phyloP scores from a whole-genome alignment of 2,888 invertebrate species.

The Papilio gigon region DNA sequence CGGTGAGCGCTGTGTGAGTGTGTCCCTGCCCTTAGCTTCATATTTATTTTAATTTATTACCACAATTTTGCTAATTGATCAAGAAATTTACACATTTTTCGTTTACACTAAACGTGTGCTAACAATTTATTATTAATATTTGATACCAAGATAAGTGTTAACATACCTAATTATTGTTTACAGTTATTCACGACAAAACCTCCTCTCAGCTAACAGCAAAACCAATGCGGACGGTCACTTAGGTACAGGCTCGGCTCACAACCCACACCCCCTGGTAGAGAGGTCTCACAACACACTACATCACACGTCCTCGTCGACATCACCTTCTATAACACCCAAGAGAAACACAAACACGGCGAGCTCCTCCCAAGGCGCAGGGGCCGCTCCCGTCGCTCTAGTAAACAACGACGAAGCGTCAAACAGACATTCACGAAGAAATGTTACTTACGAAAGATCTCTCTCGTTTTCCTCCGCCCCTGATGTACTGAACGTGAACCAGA shows the following conservation, averaged over 20 bases:
- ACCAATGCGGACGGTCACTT: conserved; percentile 85
- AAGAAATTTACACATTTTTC: conserved; percentile 2
- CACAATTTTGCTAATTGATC: background rate
- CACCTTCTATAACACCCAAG: conserved; percentile 65
- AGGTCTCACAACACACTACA: conserved; percentile 81
- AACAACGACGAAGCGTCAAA: conserved; percentile 53
- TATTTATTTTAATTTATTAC: conserved; percentile 26
- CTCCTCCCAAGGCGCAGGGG: conserved; percentile 47
- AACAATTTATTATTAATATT: background rate
- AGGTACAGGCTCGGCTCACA: conserved; percentile 63
- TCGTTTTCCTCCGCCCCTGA: conserved; percentile 82
- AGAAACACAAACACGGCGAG: conserved; percentile 64
- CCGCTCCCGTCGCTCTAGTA: conserved; percentile 38
- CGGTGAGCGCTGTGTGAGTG: conserved; percentile 63
- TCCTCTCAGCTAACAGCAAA: conserved; percentile 88
- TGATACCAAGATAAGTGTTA: conserved; percentile 5
- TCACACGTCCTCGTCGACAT: conserved; percentile 61
- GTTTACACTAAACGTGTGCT: conserved; percentile 13
- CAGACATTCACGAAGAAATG: conserved; percentile 59
- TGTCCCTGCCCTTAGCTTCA: conserved; percentile 43
- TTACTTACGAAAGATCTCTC: conserved; percentile 69
- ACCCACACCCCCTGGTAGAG: conserved; percentile 77
- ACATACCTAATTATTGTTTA: conserved; percentile 51
- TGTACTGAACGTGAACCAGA: conserved; percentile 81
- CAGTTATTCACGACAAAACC: conserved; percentile 95